Conservation (phyloP, 2,888 invertebrate genomes). For the Malthinus flaveolus region DNA sequence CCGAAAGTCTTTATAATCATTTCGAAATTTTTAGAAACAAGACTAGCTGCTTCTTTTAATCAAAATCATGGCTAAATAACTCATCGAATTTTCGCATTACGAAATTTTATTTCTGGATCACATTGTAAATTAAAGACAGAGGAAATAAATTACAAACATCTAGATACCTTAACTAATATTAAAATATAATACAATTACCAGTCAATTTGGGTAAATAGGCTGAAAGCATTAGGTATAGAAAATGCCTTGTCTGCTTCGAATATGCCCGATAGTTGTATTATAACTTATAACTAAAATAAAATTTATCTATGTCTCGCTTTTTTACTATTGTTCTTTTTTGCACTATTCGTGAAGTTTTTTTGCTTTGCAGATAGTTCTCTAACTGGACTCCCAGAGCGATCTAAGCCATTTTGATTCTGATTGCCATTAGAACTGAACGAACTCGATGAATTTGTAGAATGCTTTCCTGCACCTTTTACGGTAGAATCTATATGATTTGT, state of each 20-base stretch:
- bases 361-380: conserved; percentile 70
- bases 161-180: no score
- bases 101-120: no score
- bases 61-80: not conserved
- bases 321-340: conserved; percentile 79
- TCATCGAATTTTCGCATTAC: no score
- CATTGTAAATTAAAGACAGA: no score
- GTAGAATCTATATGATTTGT: conserved; percentile 50
- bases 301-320: conserved; percentile 79
- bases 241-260: no score
- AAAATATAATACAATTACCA: no score
- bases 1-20: not conserved
- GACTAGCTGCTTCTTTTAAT: conserved; percentile 41
- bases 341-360: conserved; percentile 60
- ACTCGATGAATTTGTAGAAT: conserved; percentile 45
- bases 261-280: not conserved
- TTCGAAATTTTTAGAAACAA: conserved; percentile 46
- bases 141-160: no score
- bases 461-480: conserved; percentile 52
- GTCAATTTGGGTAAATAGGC: no score
- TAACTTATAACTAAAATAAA: conserved; percentile 5
- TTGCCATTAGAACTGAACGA: conserved; percentile 46
- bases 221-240: no score
- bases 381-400: conserved; percentile 51
- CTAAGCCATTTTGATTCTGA: conserved; percentile 49